A percentile compares a stretch with the other conserved stretches of the same genome.
Evolutionary conservation across 2,797 vertebrate species (phyloP).

Genomic region (Babyrousa celebensis): DNA sequence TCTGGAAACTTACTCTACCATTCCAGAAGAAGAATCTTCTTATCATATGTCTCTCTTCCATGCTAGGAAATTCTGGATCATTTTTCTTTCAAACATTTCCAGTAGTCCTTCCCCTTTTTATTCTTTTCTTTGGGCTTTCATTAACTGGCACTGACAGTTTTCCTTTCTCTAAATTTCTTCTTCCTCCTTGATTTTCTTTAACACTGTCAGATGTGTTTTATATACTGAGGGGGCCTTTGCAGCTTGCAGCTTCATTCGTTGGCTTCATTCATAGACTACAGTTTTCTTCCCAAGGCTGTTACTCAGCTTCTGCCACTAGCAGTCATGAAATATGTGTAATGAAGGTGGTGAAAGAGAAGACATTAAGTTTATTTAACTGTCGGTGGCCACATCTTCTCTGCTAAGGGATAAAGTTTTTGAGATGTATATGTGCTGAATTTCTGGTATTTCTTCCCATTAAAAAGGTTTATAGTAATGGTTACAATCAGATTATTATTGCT

Average conservation of each 20-base stretch:
- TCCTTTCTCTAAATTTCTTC: slow-evolving; percentile 31
- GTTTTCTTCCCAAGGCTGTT: neutral
- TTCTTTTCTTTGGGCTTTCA: neutral
- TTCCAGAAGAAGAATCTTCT: neutral
- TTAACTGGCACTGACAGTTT: neutral
- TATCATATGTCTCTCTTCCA: neutral
- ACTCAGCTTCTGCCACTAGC: neutral
- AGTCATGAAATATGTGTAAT: neutral
- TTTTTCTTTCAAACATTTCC: slow-evolving; percentile 39
- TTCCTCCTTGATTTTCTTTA: neutral
- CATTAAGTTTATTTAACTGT: neutral
- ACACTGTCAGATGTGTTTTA: neutral
- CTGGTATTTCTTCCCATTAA: neutral
- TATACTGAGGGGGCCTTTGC: neutral
- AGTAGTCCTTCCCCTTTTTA: neutral
- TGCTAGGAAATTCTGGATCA: slow-evolving; percentile 8
- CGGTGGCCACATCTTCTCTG: neutral
- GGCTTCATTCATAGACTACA: too few species aligned
- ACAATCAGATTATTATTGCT: neutral
- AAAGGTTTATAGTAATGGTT: neutral
- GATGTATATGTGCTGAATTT: neutral
- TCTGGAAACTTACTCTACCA: neutral
- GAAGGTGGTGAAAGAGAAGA: neutral
- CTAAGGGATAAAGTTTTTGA: neutral
- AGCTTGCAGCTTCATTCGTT: neutral